Evolutionary conservation across 2,113 vertebrate species (phyloP), one percentile per base, ranked within the genome.

Genomic region (Crotophaga sulcirostris): DNA sequence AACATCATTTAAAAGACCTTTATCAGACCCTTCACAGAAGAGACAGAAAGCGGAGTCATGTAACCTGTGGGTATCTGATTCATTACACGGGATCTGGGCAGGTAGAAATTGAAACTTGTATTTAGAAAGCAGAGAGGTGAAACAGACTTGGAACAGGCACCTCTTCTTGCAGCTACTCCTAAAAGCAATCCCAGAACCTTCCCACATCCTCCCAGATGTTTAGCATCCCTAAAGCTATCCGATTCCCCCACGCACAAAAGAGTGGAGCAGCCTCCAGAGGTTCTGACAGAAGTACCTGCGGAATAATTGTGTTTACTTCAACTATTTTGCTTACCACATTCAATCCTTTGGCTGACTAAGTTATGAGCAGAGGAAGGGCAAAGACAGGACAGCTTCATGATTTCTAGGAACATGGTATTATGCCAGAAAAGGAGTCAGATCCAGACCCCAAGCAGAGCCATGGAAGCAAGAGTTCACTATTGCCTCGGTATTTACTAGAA

Each of bases 211-310:
- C 79, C 75, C 75, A n/a, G n/a, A n/a, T n/a, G n/a, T n/a, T n/a
- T n/a, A 79, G 33, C 40, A 66, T 38, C 84, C 21, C 66, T 0
- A 0, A 0, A 36, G 20, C 23, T 24, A 5, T 19, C 23, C 59
- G 5, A 3, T 20, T 33, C n/a, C 63, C n/a, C 28, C n/a, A 1
- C 0, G 0, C 20, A 11, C 26, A 5, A 1, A 63, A 28, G 1
- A 42, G 20, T 2, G 3, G 4, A 0, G 5, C 6, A 29, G 20
- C 20, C 68, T 77, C 72, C 11, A 8, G 25, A 70, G 66, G 28
- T 16, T 40, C 52, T 1, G 2, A 40, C 23, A 60, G 7, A 26
- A 25, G 11, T 1, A 44, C 20, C 0, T 15, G 14, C 26, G 33
- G 33, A 40, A 38, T 31, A 28, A 62, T 7, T 34, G n/a, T 15